Base-by-base conservation (phyloP, 2,888 invertebrate genomes). In the Ectemnius cavifrons region DNA sequence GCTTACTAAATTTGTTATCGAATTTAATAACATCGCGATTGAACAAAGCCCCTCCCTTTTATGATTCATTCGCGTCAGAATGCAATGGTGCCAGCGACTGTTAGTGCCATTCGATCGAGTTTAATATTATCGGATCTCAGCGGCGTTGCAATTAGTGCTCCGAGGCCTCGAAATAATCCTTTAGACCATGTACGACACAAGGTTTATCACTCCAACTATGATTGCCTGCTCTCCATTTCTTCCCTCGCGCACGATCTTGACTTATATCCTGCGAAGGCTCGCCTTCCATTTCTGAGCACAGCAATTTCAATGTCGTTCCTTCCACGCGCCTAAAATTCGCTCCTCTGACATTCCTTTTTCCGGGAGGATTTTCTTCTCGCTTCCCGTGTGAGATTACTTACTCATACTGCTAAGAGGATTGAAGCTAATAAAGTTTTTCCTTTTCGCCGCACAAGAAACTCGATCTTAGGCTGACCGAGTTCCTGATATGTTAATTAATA, bases 101-200 rank as follows among this genome's bases (percentile, higher is more conserved):
- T 60, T 63, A 69, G 65, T 61, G 63, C 6, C 37, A 52, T 60
- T 77, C 60, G 67, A 72, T 77, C 77, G 66, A 57, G 68, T 72
- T 68, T 72, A 47, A 63, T 72, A 27, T 77, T 65, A 68, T 72
- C 60, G 56, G 65, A 63, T 76, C 72, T 76, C 46, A n/a, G 59
- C 16, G 49, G 49, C 62, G 68, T 63, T 77, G 67, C 72, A 76
- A 76, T 76, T 77, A 68, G 60, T 63, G n/a, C 45, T 52, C 23
- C 37, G 20, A 72, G 71, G 8, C 76, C 76, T 67, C 76, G 61
- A 28, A 49, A 61, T 57, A 47, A 23, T 59, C 71, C 59, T 46
- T 45, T 71, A 27, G 64, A 52, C 71, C 71, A 59, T 71, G 62
- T 71, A 65, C 58, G 65, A 6, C 8, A 75, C 64, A 64, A 71